Evolutionary conservation across 2,113 vertebrate species (phyloP).

Genomic region (Choloepus hoffmanni): DNA sequence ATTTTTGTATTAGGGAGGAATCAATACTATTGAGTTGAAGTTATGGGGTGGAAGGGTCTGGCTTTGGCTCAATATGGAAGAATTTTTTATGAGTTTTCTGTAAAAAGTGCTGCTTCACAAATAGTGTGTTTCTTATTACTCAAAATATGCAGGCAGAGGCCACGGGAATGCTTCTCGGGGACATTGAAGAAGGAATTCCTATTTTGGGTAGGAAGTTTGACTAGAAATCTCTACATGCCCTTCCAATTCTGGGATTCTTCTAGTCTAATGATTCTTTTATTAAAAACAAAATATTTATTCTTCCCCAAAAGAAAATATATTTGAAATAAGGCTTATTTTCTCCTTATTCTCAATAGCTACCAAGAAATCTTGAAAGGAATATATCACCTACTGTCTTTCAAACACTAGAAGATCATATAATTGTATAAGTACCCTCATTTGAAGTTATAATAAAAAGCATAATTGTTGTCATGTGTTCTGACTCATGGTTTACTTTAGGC

Average conservation of each 20-base stretch:
- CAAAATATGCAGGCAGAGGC: constrained; percentile 47
- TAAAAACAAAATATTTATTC: constrained; percentile 44
- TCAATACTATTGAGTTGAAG: background rate
- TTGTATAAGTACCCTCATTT: constrained; percentile 20
- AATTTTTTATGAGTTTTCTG: constrained; percentile 60
- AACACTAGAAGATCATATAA: background rate
- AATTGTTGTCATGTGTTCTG: background rate
- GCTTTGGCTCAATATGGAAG: constrained; percentile 7
- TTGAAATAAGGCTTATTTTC: constrained; percentile 8
- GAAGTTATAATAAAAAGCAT: constrained; percentile 41
- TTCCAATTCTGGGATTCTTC: constrained; percentile 50
- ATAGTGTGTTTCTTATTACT: constrained; percentile 69
- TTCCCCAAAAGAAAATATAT: background rate
- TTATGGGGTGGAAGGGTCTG: background rate
- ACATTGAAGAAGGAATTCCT: constrained; percentile 37
- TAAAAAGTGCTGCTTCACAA: constrained; percentile 52
- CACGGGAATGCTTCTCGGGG: constrained; percentile 3
- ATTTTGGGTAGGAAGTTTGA: constrained; percentile 50
- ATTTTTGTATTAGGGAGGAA: background rate
- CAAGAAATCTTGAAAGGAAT: background rate
- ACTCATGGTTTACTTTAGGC: background rate
- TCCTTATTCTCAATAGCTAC: background rate
- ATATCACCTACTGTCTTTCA: background rate
- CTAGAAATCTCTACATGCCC: constrained; percentile 10
- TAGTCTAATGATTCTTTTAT: constrained; percentile 17